Conservation (phyloP, 2,113 vertebrate species). For the Xiphophorus hellerii region DNA sequence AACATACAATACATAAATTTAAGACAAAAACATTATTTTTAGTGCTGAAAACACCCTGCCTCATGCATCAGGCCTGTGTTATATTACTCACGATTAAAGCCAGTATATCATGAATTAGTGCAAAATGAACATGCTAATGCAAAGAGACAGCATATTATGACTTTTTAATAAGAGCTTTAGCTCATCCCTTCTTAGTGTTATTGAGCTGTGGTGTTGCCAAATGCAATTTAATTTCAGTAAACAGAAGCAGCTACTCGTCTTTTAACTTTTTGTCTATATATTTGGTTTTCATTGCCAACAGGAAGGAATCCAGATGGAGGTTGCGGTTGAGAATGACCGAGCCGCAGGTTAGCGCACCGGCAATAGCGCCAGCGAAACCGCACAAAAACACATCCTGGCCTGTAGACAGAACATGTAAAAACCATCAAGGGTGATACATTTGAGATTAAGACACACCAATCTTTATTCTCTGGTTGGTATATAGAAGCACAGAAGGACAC, state of each 20-base stretch:
- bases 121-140: background rate
- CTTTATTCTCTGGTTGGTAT: background rate
- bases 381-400: constrained; percentile 87
- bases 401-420: constrained; percentile 51
- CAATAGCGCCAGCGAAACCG: constrained; percentile 87
- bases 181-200: background rate
- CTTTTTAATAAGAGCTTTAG: too few relatives aligned
- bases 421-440: too few relatives aligned
- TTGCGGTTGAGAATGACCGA: constrained; percentile 86
- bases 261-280: constrained; percentile 62
- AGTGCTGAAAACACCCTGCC: background rate
- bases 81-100: background rate
- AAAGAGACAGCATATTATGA: background rate
- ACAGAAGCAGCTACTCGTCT: constrained; percentile 48
- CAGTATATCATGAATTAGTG: background rate
- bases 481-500: background rate
- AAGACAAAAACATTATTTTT: background rate
- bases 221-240: background rate
- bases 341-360: constrained; percentile 85
- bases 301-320: constrained; percentile 77
- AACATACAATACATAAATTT: background rate
- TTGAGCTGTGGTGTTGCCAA: background rate
- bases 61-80: too few relatives aligned
- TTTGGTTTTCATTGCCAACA: constrained; percentile 70
- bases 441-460: background rate